phyloP scores from a whole-genome alignment of 2,888 invertebrate genomes.

The Platypus cylindrus region DNA sequence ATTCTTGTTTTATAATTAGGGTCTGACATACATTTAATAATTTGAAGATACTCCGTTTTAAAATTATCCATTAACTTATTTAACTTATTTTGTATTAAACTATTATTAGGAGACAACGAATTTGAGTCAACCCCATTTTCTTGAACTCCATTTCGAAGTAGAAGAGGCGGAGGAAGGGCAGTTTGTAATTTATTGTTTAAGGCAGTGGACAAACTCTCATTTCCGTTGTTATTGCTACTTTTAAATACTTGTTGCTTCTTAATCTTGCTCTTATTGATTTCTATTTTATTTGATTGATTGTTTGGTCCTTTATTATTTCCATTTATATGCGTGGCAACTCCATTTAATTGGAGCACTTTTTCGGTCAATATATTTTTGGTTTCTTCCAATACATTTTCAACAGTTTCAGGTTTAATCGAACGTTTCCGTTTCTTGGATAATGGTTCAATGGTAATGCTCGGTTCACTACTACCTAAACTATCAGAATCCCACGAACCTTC shows the following conservation, averaged over 20 bases:
- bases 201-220: too few species aligned
- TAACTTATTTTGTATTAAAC: constrained; percentile 6
- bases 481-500: constrained; percentile 12
- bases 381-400: constrained; percentile 2
- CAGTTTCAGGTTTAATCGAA: constrained; percentile 1
- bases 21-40: constrained; percentile 12
- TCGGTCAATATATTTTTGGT: neutral
- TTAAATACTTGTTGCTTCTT: constrained; percentile 7
- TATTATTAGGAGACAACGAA: constrained; percentile 2
- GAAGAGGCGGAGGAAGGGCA: too few species aligned
- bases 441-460: constrained; percentile 5
- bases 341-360: neutral
- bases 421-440: constrained; percentile 8
- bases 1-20: constrained; percentile 11
- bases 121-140: constrained; percentile 2
- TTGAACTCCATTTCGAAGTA: constrained; percentile 6
- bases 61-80: constrained; percentile 11
- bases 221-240: constrained; percentile 5
- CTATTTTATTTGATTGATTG: constrained; percentile 3
- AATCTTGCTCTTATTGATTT: constrained; percentile 9
- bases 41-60: constrained; percentile 13
- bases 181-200: too few species aligned
- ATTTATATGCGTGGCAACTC: neutral
- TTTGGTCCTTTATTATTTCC: neutral
- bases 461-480: constrained; percentile 8